Base-by-base conservation (phyloP, 1,140 invertebrate genomes). In the Plodia interpunctella region DNA sequence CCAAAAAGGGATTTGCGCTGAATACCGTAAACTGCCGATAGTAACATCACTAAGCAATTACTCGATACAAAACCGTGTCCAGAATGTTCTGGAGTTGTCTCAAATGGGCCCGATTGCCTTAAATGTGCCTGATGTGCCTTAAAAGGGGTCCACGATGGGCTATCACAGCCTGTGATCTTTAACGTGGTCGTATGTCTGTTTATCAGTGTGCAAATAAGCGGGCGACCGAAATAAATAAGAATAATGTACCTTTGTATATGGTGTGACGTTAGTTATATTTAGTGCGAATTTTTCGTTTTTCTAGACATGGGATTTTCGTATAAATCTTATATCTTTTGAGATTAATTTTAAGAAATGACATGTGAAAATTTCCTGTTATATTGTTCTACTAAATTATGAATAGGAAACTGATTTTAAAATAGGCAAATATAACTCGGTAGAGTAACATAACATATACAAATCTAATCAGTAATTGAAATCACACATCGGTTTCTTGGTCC, bases 1-100 rank as follows among this genome's bases (percentile, higher is more conserved):
- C 38, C 5, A 44, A 5, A 44, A n/a, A 15, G 2, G 15, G 32
- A 13, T 35, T 3, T 35, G 32, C 6, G 15, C 15, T 44, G 3
- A 17, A 17, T 15, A 44, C 10, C 38, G 38, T 44, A 44, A 15
- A 44, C 38, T 10, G 13, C 13, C 5, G 38, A 44, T 44, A 44
- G 38, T 6, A 44, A 44, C n/a, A 44, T 44, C 38, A 44, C 38
- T 44, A 15, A 17, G 38, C 38, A 44, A 44, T 44, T 44, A 44
- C 38, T 15, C 13, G 38, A 15, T 44, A 44, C 38, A n/a, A 5
- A 44, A 17, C 4, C 38, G 38, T 13, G 38, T 44, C 38, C 15
- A 44, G 15, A 44, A 44, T 44, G 38, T n/a, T n/a, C 38, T 15
- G 15, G 15, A 44, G 15, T 44, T 1, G 15, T 15, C 38, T n/a